phyloP scores from a whole-genome alignment of 2,797 vertebrate species.

The Sandelia bainsii region DNA sequence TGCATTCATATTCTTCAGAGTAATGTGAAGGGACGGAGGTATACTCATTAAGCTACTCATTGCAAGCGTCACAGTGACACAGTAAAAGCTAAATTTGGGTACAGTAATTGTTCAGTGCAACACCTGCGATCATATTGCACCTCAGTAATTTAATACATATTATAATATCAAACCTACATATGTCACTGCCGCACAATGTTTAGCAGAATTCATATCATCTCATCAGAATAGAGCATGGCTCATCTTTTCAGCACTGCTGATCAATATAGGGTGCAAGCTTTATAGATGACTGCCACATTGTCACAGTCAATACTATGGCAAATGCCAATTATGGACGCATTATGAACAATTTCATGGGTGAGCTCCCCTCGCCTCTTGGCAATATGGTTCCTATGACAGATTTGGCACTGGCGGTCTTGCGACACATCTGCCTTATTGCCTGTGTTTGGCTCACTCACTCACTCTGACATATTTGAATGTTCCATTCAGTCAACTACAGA shows the following conservation, averaged over 20 bases:
- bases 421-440: conserved; percentile 76
- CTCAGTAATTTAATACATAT: conserved; percentile 49
- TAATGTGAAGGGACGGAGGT: conserved; percentile 29
- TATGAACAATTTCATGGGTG: conserved; percentile 86
- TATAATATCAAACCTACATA: conserved; percentile 44
- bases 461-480: conserved; percentile 64
- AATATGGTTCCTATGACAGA: conserved; percentile 75
- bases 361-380: conserved; percentile 76
- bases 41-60: conserved; percentile 16
- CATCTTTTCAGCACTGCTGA: conserved; percentile 65
- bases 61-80: conserved; percentile 10
- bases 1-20: conserved; percentile 22
- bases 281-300: conserved; percentile 75
- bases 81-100: conserved; percentile 28
- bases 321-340: conserved; percentile 82
- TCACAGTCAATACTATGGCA: conserved; percentile 82
- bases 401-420: conserved; percentile 68
- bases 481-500: conserved; percentile 62
- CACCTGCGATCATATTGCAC: conserved; percentile 35
- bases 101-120: conserved; percentile 8
- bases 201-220: conserved; percentile 56
- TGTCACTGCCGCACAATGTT: conserved; percentile 29
- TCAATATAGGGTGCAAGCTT: conserved; percentile 70
- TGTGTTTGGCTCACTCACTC: conserved; percentile 63
- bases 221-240: conserved; percentile 50